phyloP scores from a whole-genome alignment of 2,113 vertebrate species.

The Verasper variegatus region DNA sequence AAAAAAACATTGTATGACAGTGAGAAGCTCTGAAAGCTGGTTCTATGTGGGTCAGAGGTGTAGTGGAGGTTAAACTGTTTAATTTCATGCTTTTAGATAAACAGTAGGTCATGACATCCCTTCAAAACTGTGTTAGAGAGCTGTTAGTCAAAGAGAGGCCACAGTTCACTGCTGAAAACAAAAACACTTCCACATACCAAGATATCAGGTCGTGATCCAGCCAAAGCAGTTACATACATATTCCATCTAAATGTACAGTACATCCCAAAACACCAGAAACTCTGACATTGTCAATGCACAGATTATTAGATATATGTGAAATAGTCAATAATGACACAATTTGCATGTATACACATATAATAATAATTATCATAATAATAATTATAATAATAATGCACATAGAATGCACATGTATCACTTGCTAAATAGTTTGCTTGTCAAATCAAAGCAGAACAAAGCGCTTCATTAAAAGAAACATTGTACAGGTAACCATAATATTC shows the following conservation, averaged over 20 bases:
- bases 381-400: not conserved
- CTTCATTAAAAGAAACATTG: not conserved
- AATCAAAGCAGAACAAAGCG: not conserved
- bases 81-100: not conserved
- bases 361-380: not conserved
- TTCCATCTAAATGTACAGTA: no score
- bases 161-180: no score
- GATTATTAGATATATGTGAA: not conserved
- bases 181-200: not conserved
- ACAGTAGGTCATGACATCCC: not conserved
- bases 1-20: not conserved
- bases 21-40: not conserved
- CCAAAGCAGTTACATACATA: not conserved
- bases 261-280: not conserved
- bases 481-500: not conserved
- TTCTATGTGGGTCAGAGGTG: not conserved
- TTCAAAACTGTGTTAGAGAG: not conserved
- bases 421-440: not conserved
- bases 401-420: not conserved
- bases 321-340: not conserved
- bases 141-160: not conserved
- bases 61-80: not conserved
- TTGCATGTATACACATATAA: no score
- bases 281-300: not conserved
- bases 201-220: not conserved